Evolutionary conservation across 2,888 invertebrate genomes (phyloP), one percentile per base, ranked within the genome.

Genomic region (Agrotis segetum): DNA sequence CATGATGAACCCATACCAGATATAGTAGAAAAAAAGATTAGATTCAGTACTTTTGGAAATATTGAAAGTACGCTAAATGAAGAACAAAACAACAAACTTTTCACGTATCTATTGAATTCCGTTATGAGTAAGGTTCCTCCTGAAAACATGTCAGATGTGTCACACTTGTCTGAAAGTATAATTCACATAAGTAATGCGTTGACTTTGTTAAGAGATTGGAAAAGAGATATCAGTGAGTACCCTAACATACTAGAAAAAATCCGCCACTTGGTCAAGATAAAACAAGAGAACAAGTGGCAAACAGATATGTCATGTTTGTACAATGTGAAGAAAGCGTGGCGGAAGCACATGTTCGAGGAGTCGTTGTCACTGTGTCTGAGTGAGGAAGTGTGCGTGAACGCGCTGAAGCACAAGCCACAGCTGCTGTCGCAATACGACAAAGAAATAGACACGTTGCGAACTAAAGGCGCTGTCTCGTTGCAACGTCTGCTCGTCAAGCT

Each of bases 371-470:
- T 94, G 60, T 79, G 77, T 29, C 87, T 89, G 2, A 81, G 76
- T 47, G 89, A 90, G 83, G 85, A 86, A 60, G 85, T 87, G 9
- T 93, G 90, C 66, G n/a, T 94, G 6, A 94, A 95, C 79, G 93
- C 90, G 6, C 79, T 95, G 21, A 95, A 94, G 79, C 92, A 95
- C 77, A 88, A 91, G 34, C 89, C 95, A 9, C 81, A 81, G 14
- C 56, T 95, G 19, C 77, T 95, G 19, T 63, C 69, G 17, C 84
- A 84, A 17, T 79, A 90, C 67, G 84, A 88, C 47, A 74, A 75
- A 3, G 86, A 89, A 29, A 68, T 93, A 14, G 77, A 86, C 11
- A 68, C 76, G 1, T 74, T 94, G 50, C 87, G 85, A 68, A 81
- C 83, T 19, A 87, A 90, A 29, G 89, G 93, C 24, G 72, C 74